These are phyloP conservation scores for Bicyclus anynana DNA, from an alignment of 1,140 invertebrate species.

Conservation along the genomic window DNA sequence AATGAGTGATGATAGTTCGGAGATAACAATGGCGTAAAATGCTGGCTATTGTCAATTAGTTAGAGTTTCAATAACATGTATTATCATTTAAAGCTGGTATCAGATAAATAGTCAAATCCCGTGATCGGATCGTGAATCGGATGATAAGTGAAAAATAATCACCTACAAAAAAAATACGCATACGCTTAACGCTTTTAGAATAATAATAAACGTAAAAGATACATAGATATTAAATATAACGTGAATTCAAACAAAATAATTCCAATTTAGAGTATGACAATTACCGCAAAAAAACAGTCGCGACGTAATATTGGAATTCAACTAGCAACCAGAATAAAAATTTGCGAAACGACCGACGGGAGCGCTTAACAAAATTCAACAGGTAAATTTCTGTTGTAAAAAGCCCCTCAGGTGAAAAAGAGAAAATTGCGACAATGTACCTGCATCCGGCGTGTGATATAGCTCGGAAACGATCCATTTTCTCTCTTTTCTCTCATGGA, in stretches of 20 bases:
- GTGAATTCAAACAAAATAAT: no score
- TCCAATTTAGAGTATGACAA: neutral
- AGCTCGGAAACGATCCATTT: slow-evolving; percentile 2
- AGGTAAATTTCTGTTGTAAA: slow-evolving; percentile 10
- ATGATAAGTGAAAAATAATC: no score
- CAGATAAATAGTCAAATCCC: no score
- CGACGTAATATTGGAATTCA: slow-evolving; percentile 3
- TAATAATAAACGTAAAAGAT: no score
- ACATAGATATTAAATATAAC: no score
- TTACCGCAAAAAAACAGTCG: slow-evolving; percentile 4
- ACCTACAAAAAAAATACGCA: no score
- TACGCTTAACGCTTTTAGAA: no score
- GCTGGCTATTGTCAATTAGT: neutral
- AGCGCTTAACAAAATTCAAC: slow-evolving; percentile 8
- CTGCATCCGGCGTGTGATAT: slow-evolving; percentile 3
- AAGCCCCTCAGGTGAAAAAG: slow-evolving; percentile 7
- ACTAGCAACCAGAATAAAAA: slow-evolving; percentile 7
- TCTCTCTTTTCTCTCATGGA: neutral
- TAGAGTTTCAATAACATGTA: neutral
- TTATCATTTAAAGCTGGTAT: no score
- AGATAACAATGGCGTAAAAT: slow-evolving; percentile 2
- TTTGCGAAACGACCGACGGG: slow-evolving; percentile 8
- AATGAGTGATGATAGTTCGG: slow-evolving; percentile 11
- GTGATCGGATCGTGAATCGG: no score
- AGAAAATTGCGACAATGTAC: slow-evolving; percentile 2